Percentiles rank a stretch among this genome's conserved stretches.
phyloP scores from a whole-genome alignment of 1,140 invertebrate genomes.

The Drosophila athabasca region DNA sequence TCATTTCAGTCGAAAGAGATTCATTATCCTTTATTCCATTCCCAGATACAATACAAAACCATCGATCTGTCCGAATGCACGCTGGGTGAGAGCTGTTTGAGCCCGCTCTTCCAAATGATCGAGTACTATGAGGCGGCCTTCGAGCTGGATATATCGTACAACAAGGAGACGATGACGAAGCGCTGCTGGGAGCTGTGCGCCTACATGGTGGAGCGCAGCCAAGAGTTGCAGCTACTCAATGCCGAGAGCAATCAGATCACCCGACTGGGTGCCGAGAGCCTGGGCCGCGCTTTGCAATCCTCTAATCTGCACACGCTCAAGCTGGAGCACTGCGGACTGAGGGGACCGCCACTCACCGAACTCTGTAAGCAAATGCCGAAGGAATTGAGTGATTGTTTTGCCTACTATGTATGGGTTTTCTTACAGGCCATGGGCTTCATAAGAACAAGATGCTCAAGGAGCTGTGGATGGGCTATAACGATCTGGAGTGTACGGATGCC shows the following conservation, averaged over 20 bases:
- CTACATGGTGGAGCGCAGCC: conserved; percentile 78
- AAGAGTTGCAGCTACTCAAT: conserved; percentile 73
- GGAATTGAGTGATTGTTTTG: not conserved
- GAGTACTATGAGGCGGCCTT: conserved; percentile 94
- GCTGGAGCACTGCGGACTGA: conserved; percentile 89
- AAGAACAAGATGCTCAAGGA: conserved; percentile 91
- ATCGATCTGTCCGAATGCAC: conserved; percentile 80
- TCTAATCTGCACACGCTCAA: conserved; percentile 89
- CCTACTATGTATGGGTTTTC: conserved; percentile 13
- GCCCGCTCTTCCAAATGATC: conserved; percentile 94
- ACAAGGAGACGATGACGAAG: conserved; percentile 87
- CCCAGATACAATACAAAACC: conserved; percentile 78
- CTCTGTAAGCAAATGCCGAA: conserved; percentile 85
- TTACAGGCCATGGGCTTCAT: conserved; percentile 90
- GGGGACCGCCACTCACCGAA: conserved; percentile 87
- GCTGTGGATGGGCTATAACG: conserved; percentile 93
- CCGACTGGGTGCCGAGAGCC: conserved; percentile 70
- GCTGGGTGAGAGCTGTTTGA: conserved; percentile 72
- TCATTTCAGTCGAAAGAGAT: not conserved
- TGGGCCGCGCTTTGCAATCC: conserved; percentile 83
- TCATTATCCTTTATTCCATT: not conserved
- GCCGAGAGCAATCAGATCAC: conserved; percentile 80
- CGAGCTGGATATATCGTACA: conserved; percentile 91
- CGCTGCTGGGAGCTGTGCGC: conserved; percentile 89
- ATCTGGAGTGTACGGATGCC: conserved; percentile 90